Evolutionary conservation across 2,888 invertebrate genomes (phyloP).

Genomic region (Lithodes maja): DNA sequence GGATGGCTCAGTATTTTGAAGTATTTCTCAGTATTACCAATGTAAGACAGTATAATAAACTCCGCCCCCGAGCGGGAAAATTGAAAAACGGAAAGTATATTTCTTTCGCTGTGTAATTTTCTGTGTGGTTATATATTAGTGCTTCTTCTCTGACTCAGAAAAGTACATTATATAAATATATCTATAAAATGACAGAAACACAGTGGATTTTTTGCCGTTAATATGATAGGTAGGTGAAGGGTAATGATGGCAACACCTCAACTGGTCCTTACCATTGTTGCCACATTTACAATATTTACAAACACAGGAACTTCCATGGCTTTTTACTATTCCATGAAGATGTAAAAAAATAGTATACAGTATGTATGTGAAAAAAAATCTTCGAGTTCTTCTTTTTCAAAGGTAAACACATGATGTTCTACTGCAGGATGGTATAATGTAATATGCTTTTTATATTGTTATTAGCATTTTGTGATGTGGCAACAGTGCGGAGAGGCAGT

Average conservation of each 20-base stretch:
- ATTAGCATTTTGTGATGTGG: conserved; percentile 1
- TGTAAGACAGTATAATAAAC: conserved; percentile 21
- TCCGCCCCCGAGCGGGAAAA: not conserved
- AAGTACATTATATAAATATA: conserved; percentile 22
- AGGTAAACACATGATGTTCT: conserved; percentile 3
- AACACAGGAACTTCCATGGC: not conserved
- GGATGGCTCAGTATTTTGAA: conserved; percentile 49
- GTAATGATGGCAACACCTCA: not conserved
- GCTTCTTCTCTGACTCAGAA: conserved; percentile 37
- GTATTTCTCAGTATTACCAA: conserved; percentile 56
- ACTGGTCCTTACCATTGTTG: not conserved
- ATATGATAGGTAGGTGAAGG: conserved; percentile 10
- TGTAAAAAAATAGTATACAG: not conserved
- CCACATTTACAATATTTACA: not conserved
- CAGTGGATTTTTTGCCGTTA: conserved; percentile 44
- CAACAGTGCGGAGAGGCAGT: conserved; percentile 12
- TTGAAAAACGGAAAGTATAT: not conserved
- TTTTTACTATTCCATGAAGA: not conserved
- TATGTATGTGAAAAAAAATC: not conserved
- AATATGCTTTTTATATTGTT: not conserved
- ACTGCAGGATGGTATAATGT: too few species aligned
- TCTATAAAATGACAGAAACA: conserved; percentile 50
- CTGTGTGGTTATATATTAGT: conserved; percentile 48
- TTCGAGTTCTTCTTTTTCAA: not conserved
- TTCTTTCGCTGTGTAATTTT: conserved; percentile 39